Evolutionary conservation across 2,113 vertebrate genomes (phyloP).

Genomic region (Amblyopsis rosae): DNA sequence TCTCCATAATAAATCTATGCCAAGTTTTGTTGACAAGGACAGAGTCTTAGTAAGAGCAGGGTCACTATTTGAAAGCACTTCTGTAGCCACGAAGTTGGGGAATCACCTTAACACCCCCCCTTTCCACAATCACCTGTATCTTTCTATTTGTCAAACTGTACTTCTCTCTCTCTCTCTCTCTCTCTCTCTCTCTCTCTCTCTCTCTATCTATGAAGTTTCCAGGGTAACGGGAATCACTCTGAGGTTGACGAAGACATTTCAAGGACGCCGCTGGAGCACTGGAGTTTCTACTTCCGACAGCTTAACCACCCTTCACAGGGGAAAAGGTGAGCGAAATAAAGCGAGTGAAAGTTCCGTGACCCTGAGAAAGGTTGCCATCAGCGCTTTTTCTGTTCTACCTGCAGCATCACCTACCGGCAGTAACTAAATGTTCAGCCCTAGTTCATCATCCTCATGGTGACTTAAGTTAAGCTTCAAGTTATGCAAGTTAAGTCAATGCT

Average conservation of each 20-base stretch:
- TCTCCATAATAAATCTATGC: too few relatives aligned
- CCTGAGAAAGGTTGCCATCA: too few relatives aligned
- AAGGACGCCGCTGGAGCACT: slow-evolving; percentile 29
- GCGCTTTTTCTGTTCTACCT: too few relatives aligned
- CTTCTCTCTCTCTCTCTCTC: background rate
- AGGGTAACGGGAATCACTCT: slow-evolving; percentile 48
- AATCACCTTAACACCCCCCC: background rate
- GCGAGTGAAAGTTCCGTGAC: background rate
- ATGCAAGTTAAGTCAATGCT: too few relatives aligned
- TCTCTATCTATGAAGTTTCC: slow-evolving; percentile 54
- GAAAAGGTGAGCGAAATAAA: slow-evolving; percentile 14
- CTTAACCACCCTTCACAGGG: slow-evolving; percentile 45
- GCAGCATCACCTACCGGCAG: too few relatives aligned
- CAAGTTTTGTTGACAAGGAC: too few relatives aligned
- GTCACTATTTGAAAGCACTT: background rate
- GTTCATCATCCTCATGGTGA: too few relatives aligned
- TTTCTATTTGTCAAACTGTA: background rate
- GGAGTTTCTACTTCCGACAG: slow-evolving; percentile 53
- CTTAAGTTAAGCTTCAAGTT: too few relatives aligned
- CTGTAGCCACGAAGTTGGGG: too few relatives aligned
- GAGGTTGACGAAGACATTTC: slow-evolving; percentile 54
- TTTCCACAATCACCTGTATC: too few relatives aligned
- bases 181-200: slow-evolving; percentile 13
- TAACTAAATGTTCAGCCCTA: too few relatives aligned
- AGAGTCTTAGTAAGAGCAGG: too few relatives aligned